These are phyloP conservation scores for Synodontis membranacea DNA, from an alignment of 2,113 vertebrate species.

Conservation along the genomic window DNA sequence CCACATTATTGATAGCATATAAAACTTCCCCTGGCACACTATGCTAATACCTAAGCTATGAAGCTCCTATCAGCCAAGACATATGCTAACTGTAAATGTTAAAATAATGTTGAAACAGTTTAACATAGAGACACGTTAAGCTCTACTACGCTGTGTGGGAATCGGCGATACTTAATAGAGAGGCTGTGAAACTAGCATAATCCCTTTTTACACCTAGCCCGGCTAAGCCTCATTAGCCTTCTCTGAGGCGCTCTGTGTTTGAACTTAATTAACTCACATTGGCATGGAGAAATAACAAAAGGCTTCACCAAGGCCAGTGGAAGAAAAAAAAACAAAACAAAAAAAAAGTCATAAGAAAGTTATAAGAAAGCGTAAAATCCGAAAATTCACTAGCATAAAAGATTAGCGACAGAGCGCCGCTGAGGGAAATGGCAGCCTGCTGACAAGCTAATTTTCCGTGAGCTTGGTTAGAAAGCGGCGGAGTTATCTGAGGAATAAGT, in stretches of 20 bases:
- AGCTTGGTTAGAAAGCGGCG: neutral
- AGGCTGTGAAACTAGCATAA: constrained; percentile 40
- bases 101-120: constrained; percentile 1
- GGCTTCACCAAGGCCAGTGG: constrained; percentile 6
- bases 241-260: constrained; percentile 26
- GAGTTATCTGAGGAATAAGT: constrained; percentile 4
- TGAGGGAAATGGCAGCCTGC: constrained; percentile 18
- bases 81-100: neutral
- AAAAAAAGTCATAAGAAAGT: no score
- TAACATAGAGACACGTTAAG: neutral
- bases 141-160: neutral
- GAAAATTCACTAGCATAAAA: constrained; percentile 5
- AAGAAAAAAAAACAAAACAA: constrained; percentile 5
- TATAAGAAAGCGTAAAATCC: neutral
- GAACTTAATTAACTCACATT: constrained; percentile 44
- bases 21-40: neutral
- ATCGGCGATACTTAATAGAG: constrained; percentile 11
- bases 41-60: neutral
- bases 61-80: neutral
- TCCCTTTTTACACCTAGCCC: constrained; percentile 47
- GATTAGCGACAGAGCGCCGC: neutral
- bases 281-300: constrained; percentile 32
- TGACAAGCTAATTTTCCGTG: neutral
- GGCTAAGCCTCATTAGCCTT: constrained; percentile 48
- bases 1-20: constrained; percentile 20